phyloP scores from a whole-genome alignment of 2,888 invertebrate species.

The Drosophila cracens region DNA sequence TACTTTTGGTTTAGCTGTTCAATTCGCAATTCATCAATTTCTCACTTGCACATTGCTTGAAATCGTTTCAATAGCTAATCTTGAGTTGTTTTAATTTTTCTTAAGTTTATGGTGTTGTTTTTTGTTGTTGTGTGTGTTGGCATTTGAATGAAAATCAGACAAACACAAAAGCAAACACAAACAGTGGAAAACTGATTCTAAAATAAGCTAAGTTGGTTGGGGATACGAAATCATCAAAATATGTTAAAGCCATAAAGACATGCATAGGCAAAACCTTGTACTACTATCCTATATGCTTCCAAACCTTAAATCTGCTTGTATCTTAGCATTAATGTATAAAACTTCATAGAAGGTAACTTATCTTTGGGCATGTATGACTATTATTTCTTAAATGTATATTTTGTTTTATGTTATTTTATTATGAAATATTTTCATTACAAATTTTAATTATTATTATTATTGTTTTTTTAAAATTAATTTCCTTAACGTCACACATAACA shows the following conservation, averaged over 20 bases:
- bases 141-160: not conserved
- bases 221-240: not conserved
- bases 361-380: not conserved
- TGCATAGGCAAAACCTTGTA: not conserved
- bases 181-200: not conserved
- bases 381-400: not conserved
- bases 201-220: not conserved
- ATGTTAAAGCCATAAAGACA: not conserved
- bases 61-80: conserved; percentile 21
- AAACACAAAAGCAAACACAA: not conserved
- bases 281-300: not conserved
- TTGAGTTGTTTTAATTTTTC: not conserved
- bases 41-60: conserved; percentile 31
- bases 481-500: conserved; percentile 5
- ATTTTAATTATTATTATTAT: not conserved
- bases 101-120: not conserved
- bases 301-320: not conserved
- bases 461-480: conserved; percentile 11
- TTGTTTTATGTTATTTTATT: not conserved
- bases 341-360: not conserved
- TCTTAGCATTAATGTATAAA: not conserved
- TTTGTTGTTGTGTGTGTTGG: not conserved
- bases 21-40: conserved; percentile 36
- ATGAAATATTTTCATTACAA: not conserved
- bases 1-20: conserved; percentile 48